A percentile compares a stretch with the other conserved stretches of the same genome.
Evolutionary conservation across 2,888 invertebrate species (phyloP).

Genomic region (Lutraria lutraria): DNA sequence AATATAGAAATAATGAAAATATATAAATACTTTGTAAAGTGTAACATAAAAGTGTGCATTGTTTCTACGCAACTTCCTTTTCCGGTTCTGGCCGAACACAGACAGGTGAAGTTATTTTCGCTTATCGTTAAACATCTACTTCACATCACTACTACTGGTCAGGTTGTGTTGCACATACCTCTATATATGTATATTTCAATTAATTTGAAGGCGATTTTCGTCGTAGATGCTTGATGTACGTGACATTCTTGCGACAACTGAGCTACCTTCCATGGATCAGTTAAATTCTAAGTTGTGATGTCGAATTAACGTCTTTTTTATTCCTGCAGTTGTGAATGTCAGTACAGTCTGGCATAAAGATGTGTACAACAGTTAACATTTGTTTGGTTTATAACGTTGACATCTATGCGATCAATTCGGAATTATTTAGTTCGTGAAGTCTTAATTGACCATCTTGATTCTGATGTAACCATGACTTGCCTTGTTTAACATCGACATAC

Average conservation of each 20-base stretch:
- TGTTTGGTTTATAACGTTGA: too few relatives aligned
- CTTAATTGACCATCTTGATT: too few relatives aligned
- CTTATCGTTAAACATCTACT: not conserved
- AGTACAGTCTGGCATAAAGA: too few relatives aligned
- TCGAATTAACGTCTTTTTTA: too few relatives aligned
- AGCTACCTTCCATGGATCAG: not conserved
- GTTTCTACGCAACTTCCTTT: constrained; percentile 32
- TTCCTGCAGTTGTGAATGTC: too few relatives aligned
- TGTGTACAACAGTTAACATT: too few relatives aligned
- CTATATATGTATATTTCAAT: not conserved
- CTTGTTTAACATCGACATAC: too few relatives aligned
- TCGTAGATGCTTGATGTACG: not conserved
- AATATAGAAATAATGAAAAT: not conserved
- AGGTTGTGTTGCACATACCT: not conserved
- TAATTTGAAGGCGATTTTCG: not conserved
- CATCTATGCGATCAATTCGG: too few relatives aligned
- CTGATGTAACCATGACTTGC: too few relatives aligned
- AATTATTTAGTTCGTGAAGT: too few relatives aligned
- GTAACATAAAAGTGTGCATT: not conserved
- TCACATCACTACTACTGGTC: not conserved
- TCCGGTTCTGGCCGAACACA: constrained; percentile 45
- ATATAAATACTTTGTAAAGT: not conserved
- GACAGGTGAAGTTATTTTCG: constrained; percentile 29
- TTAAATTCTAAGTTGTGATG: too few relatives aligned
- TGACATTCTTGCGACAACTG: not conserved